These are phyloP conservation scores for Alouatta palliata DNA, from an alignment of 2,113 vertebrate species.

Conservation along the genomic window DNA sequence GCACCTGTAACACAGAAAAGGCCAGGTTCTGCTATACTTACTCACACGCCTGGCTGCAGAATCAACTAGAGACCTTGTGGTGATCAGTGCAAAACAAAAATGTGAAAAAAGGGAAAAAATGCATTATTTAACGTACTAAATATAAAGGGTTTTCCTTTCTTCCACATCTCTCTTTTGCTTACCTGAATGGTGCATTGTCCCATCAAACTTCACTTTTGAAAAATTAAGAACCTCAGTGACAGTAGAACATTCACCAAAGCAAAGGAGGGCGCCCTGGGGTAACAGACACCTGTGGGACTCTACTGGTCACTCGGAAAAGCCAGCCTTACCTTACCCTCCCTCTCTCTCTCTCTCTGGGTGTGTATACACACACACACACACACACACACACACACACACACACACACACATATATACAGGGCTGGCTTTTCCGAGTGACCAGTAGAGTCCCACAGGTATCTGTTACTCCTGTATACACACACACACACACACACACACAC, in stretches of 20 bases:
- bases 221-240: background rate
- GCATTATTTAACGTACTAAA: background rate
- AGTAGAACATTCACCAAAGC: background rate
- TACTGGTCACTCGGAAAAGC: accelerated
- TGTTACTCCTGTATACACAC: no score
- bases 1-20: background rate
- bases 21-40: background rate
- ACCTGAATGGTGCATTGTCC: background rate
- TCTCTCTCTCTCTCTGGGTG: no score
- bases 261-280: background rate
- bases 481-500: background rate
- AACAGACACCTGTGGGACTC: background rate
- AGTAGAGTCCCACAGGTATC: background rate
- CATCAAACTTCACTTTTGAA: background rate
- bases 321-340: no score
- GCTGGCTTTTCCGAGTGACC: accelerated
- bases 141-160: background rate
- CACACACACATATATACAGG: no score
- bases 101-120: background rate
- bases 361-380: no score
- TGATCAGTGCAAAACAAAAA: background rate
- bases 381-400: no score
- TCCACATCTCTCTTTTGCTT: background rate
- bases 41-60: background rate
- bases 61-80: background rate